These are phyloP conservation scores for Monochamus alternatus DNA, from an alignment of 2,888 invertebrate genomes.

Conservation along the genomic window DNA sequence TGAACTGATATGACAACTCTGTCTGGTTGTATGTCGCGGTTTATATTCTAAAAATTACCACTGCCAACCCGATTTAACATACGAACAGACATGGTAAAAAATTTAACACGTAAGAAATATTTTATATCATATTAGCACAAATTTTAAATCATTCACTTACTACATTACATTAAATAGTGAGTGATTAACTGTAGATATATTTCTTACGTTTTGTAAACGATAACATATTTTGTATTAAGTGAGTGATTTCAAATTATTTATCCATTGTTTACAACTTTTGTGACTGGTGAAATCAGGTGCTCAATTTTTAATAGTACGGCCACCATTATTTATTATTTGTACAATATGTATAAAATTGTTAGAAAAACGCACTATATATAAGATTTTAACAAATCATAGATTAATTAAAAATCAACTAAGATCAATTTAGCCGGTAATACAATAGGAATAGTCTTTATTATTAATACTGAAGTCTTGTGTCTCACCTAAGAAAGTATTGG, in stretches of 20 bases:
- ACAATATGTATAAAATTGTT: slow-evolving; percentile 24
- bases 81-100: slow-evolving; percentile 61
- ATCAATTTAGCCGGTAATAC: too few relatives aligned
- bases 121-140: slow-evolving; percentile 42
- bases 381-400: not conserved
- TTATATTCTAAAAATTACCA: slow-evolving; percentile 67
- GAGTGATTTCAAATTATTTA: slow-evolving; percentile 43
- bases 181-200: slow-evolving; percentile 31
- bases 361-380: slow-evolving; percentile 32
- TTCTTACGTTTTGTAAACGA: slow-evolving; percentile 37
- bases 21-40: slow-evolving; percentile 64
- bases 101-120: slow-evolving; percentile 36
- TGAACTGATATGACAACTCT: slow-evolving; percentile 56
- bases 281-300: slow-evolving; percentile 67
- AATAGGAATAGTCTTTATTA: too few relatives aligned
- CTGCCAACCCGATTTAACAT: slow-evolving; percentile 68
- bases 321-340: slow-evolving; percentile 47
- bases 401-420: not conserved
- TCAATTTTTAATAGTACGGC: slow-evolving; percentile 68
- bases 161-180: slow-evolving; percentile 30
- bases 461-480: too few relatives aligned
- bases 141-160: slow-evolving; percentile 41
- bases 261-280: slow-evolving; percentile 49
- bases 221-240: slow-evolving; percentile 46
- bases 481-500: too few relatives aligned